A percentile compares a stretch with the other conserved stretches of the same genome.
Evolutionary conservation across 2,113 vertebrate species (phyloP).

Genomic region (Thalassarche chlororhynchos): DNA sequence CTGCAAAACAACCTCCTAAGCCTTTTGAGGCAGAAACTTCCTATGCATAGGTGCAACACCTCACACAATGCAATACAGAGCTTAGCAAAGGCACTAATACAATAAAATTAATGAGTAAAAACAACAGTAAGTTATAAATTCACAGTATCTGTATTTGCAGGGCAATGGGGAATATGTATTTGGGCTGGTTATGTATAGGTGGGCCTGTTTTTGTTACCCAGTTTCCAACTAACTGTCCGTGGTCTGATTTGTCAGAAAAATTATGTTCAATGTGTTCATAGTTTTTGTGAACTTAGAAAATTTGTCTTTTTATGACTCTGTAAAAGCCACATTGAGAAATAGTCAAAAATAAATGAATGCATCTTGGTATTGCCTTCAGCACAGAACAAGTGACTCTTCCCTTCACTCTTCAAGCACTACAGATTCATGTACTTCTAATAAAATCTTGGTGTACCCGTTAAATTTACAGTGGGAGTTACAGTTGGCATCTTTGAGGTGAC

Average conservation of each 20-base stretch:
- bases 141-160: neutral
- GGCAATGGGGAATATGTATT: neutral
- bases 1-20: neutral
- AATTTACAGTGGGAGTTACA: slow-evolving; percentile 1
- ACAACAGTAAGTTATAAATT: neutral
- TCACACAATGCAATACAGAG: neutral
- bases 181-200: neutral
- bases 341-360: slow-evolving; percentile 62
- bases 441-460: slow-evolving; percentile 41
- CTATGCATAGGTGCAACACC: neutral
- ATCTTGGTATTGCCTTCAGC: slow-evolving; percentile 50
- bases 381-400: neutral
- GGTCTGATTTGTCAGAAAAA: slow-evolving; percentile 21
- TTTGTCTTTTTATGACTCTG: slow-evolving; percentile 49
- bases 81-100: neutral
- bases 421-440: slow-evolving; percentile 47
- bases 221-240: slow-evolving; percentile 17
- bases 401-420: slow-evolving; percentile 27
- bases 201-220: neutral
- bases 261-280: slow-evolving; percentile 7
- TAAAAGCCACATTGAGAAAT: slow-evolving; percentile 62
- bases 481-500: slow-evolving; percentile 14
- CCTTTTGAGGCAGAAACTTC: neutral
- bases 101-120: neutral
- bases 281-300: slow-evolving; percentile 62